Base-by-base conservation (phyloP, 37 sponge, comb jelly and placozoan genomes). In the Tethya wilhelma region DNA sequence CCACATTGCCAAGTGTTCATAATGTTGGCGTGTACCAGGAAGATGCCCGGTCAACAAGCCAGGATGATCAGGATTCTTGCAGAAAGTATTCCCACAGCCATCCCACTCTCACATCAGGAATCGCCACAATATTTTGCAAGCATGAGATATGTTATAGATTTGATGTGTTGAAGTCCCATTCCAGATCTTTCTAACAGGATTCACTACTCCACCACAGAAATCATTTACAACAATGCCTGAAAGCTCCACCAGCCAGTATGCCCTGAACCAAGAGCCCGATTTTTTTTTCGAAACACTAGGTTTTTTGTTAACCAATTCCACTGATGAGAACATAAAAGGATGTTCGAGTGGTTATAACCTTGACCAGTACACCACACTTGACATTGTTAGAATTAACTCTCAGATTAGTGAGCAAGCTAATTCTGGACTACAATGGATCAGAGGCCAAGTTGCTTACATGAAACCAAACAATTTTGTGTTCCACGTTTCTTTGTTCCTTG, bases 91-190 rank as follows among this genome's bases (percentile, higher is more conserved):
- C 63, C 19, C 1, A 22, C 40, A 29, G 75, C 17, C 84, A 83
- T 46, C 84, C 84, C 1, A 34, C 68, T 0, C 75, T 83, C 7
- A 40, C 71, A 12, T 75, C 84, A 22, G 84, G 75, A 19, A 74
- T 83, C 4, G 74, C 74, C 58, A 83, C 75, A 11, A 37, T 83
- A 11, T 83, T 46, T 44, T 83, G 84, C 58, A 75, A 67, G 7
- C 84, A 83, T 65, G 84, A 75, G 30, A 42, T 74, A 28, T 83
- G 84, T 42, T 83, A 83, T 66, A 75, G 84, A 3, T 83, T 83
- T 73, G 26, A 83, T 74, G 84, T 65, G 11, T 74, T 83, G 84
- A 12, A 25, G 33, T 31, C 19, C 75, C 84, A 23, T 83, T 83
- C 53, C 56, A 73, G 28, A 73, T 73, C 4, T 73, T 73, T 53